Percentiles rank a stretch among this genome's conserved stretches.
These are phyloP conservation scores for Pollimyrus isidori DNA, from an alignment of 2,113 vertebrate genomes.

Conservation along the genomic window DNA sequence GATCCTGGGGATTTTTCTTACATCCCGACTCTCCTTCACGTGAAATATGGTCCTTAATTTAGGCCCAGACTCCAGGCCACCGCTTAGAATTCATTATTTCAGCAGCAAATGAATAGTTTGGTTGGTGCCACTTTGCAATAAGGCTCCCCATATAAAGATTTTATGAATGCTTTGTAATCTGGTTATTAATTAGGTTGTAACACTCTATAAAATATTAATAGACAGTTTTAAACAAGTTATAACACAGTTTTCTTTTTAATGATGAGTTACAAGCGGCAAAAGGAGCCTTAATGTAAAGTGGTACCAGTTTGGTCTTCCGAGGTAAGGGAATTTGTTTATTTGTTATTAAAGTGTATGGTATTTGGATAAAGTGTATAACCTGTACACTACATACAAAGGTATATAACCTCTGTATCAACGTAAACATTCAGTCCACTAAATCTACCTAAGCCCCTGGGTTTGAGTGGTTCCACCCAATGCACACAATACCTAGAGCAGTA, in stretches of 20 bases:
- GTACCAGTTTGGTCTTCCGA: neutral
- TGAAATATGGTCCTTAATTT: neutral
- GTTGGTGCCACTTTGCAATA: no score
- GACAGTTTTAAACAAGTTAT: no score
- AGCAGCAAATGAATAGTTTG: neutral
- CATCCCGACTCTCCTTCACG: neutral
- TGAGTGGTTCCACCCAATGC: neutral
- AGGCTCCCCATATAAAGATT: no score
- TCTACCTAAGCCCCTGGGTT: no score
- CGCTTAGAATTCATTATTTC: neutral
- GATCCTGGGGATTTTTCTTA: neutral
- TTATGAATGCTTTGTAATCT: no score
- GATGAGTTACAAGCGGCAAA: no score
- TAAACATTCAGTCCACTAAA: neutral
- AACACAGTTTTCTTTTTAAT: no score
- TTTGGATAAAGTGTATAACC: neutral
- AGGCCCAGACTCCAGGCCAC: neutral
- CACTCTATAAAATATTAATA: no score
- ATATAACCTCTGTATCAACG: neutral
- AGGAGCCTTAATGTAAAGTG: no score
- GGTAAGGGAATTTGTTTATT: neutral
- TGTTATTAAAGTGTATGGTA: neutral
- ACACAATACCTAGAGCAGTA: constrained; percentile 40
- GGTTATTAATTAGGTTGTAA: no score
- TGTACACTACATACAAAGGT: neutral